Evolutionary conservation across 1,140 invertebrate genomes (phyloP).

Genomic region (Myzus persicae): DNA sequence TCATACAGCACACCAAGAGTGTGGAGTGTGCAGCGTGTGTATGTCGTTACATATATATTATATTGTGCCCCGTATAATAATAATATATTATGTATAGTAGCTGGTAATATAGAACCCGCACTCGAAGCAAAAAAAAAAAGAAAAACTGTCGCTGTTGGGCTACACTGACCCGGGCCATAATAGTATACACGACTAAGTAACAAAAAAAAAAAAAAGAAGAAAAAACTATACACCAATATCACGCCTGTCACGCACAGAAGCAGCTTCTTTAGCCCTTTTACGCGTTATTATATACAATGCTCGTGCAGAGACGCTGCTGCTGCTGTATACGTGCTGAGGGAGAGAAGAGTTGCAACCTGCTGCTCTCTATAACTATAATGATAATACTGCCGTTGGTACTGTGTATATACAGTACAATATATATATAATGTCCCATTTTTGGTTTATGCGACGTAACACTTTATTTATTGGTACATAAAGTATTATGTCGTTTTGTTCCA

Average conservation of each 20-base stretch:
- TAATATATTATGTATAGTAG: background rate
- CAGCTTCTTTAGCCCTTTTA: constrained; percentile 22
- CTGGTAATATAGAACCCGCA: constrained; percentile 2
- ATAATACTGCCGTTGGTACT: background rate
- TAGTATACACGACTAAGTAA: constrained; percentile 15
- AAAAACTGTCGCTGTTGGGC: background rate
- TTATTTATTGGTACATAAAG: constrained; percentile 54
- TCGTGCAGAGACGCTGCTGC: constrained; percentile 13
- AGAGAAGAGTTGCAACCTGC: constrained; percentile 27
- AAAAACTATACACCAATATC: background rate
- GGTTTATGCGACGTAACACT: constrained; percentile 43
- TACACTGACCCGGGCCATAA: background rate
- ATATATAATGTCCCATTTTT: background rate
- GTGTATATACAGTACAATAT: background rate
- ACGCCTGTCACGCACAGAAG: constrained; percentile 42
- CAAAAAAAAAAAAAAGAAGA: background rate
- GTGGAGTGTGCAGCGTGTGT: background rate
- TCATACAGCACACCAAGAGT: background rate
- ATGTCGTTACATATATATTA: background rate
- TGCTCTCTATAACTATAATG: background rate
- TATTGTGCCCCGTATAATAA: background rate
- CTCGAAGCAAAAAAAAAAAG: background rate
- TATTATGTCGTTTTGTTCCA: background rate
- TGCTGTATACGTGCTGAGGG: background rate
- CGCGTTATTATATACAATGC: background rate